Percentiles rank a stretch among this genome's conserved stretches.
Conservation (phyloP, 2,888 invertebrate genomes). For the Meteorus cinctellus region DNA sequence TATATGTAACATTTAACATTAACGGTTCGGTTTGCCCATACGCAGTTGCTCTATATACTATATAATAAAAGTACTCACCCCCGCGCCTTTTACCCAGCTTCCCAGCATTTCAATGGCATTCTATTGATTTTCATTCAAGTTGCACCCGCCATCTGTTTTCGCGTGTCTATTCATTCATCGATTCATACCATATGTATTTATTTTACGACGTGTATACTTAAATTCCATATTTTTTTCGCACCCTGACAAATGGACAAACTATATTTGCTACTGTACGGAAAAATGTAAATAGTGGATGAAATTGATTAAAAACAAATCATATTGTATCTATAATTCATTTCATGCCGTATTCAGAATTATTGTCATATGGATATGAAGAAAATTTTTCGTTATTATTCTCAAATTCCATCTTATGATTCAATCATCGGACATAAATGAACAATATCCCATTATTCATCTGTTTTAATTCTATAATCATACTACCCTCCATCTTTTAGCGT, state of each 20-base stretch:
- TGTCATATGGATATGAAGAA: too few relatives aligned
- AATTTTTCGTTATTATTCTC: too few relatives aligned
- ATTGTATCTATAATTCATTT: too few relatives aligned
- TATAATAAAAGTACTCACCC: slow-evolving; percentile 10
- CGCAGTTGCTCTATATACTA: slow-evolving; percentile 3
- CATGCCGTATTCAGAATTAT: too few relatives aligned
- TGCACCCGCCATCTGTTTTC: slow-evolving; percentile 1
- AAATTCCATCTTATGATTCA: too few relatives aligned
- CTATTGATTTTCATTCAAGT: slow-evolving; percentile 13
- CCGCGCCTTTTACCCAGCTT: slow-evolving; percentile 1
- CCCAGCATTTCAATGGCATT: background rate
- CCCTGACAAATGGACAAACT: background rate
- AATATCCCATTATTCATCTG: too few relatives aligned
- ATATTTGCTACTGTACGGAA: too few relatives aligned
- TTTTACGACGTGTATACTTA: background rate
- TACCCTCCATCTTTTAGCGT: too few relatives aligned
- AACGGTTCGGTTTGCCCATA: background rate
- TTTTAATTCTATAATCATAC: too few relatives aligned
- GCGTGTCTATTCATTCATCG: background rate
- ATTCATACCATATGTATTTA: background rate
- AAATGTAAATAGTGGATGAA: too few relatives aligned
- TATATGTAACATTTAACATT: background rate
- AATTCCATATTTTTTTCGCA: background rate
- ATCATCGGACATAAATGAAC: too few relatives aligned
- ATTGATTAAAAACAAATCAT: too few relatives aligned